phyloP scores from a whole-genome alignment of 2,888 invertebrate genomes.

The Microctonus brassicae region DNA sequence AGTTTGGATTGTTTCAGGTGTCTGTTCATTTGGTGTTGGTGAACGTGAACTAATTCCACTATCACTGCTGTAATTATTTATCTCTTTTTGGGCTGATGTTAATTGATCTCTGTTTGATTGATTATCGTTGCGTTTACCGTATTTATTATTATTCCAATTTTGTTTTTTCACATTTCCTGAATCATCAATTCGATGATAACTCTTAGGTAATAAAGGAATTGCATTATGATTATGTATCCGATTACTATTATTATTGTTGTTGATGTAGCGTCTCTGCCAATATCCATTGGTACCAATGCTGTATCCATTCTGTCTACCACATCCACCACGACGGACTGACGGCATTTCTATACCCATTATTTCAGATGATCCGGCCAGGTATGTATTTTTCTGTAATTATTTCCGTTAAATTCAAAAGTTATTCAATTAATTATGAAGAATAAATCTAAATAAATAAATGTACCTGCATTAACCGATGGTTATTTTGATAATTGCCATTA shows the following conservation, averaged over 20 bases:
- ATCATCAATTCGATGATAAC: conserved; percentile 48
- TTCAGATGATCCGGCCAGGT: conserved; percentile 60
- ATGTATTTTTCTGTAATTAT: conserved; percentile 54
- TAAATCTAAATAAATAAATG: conserved; percentile 26
- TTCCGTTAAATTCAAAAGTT: background rate
- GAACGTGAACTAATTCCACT: conserved; percentile 66
- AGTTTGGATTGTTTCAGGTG: conserved; percentile 58
- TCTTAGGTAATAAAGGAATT: conserved; percentile 52
- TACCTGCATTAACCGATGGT: conserved; percentile 63
- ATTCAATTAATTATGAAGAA: conserved; percentile 17
- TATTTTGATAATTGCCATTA: conserved; percentile 54
- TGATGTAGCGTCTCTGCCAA: conserved; percentile 54
- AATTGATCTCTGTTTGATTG: conserved; percentile 46
- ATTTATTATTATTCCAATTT: conserved; percentile 53
- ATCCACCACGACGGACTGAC: conserved; percentile 55
- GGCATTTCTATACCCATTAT: conserved; percentile 60
- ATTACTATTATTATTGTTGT: conserved; percentile 10
- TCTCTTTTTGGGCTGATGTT: background rate
- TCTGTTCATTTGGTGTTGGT: conserved; percentile 64
- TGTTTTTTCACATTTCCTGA: conserved; percentile 55
- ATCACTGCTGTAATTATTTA: conserved; percentile 55
- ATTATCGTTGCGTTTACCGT: conserved; percentile 16
- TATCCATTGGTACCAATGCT: conserved; percentile 41
- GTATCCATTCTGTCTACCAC: conserved; percentile 48
- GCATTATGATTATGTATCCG: conserved; percentile 39